phyloP scores from a whole-genome alignment of 2,113 vertebrate genomes.

The Herpetotheres cachinnans region DNA sequence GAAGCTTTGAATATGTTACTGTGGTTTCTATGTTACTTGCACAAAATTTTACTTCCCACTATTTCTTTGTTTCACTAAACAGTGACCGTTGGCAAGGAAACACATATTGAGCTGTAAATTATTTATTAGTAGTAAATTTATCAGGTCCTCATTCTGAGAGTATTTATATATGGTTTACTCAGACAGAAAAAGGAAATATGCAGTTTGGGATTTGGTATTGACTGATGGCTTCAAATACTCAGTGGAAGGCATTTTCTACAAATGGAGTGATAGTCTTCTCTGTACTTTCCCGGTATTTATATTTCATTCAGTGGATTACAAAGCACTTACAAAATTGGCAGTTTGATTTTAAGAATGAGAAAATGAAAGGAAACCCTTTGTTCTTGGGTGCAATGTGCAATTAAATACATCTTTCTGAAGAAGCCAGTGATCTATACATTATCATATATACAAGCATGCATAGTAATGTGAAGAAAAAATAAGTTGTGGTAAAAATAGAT shows the following conservation, averaged over 20 bases:
- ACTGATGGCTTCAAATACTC: constrained; percentile 5
- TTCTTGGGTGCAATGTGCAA: background rate
- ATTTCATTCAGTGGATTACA: constrained; percentile 15
- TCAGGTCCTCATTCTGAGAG: constrained; percentile 62
- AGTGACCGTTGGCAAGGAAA: constrained; percentile 47
- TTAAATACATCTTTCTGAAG: background rate
- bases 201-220: background rate
- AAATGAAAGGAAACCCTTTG: constrained; percentile 17
- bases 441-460: background rate
- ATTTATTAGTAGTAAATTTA: constrained; percentile 62
- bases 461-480: background rate
- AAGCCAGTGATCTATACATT: background rate
- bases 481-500: background rate
- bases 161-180: constrained; percentile 27
- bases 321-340: background rate
- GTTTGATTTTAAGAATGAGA: constrained; percentile 17
- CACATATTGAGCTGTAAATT: constrained; percentile 66
- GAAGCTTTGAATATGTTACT: background rate
- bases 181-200: constrained; percentile 42
- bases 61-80: constrained; percentile 49
- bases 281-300: constrained; percentile 3
- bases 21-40: background rate
- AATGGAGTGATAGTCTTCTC: constrained; percentile 9
- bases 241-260: constrained; percentile 34
- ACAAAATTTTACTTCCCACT: background rate